Evolutionary conservation across 2,888 invertebrate species (phyloP), one percentile per base, ranked within the genome.

Genomic region (Yponomeuta cagnagella): DNA sequence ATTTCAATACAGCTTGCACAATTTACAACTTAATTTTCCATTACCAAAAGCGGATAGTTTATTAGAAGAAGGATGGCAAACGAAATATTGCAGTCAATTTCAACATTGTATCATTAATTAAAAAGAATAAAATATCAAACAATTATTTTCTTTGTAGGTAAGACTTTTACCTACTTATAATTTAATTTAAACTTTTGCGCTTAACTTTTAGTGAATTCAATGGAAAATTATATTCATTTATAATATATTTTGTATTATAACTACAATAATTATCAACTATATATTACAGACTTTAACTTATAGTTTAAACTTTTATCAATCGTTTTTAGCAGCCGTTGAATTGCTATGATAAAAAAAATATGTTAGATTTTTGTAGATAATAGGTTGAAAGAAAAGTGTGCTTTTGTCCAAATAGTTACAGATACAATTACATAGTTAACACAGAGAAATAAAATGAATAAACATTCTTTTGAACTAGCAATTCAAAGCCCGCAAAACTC

Each of bases 201-300:
- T 89, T 90, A 91, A 78, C 68, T 77, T 83, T 82, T 88, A 87
- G 84, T 88, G 90, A 90, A 91, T 90, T 91, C 87, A 88, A 88
- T 92, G 90, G 89, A 92, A 91, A 91, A 92, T 90, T 90, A 91
- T 90, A 90, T 89, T 90, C 89, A 88, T 89, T 90, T 87, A 89
- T 89, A 82, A 88, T 89, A 90, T 90, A 90, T 88, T 89, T 91
- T 90, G 86, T 90, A 89, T 91, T 90, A 89, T 89, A 90, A 89
- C 91, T 92, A 91, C 85, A 89, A 83, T 88, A 88, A 83, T 90
- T 90, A 91, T 88, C 80, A 90, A 89, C 91, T 92, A 92, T 92
- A 92, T 92, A 91, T 90, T 91, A 91, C 91, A 92, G 88, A 86
- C 72, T 83, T 89, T 87, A 89, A 88, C 90, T 90, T 90, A 90